A percentile compares a stretch with the other conserved stretches of the same genome.
phyloP scores from a whole-genome alignment of 2,888 invertebrate genomes.

The Sesamia inferens region DNA sequence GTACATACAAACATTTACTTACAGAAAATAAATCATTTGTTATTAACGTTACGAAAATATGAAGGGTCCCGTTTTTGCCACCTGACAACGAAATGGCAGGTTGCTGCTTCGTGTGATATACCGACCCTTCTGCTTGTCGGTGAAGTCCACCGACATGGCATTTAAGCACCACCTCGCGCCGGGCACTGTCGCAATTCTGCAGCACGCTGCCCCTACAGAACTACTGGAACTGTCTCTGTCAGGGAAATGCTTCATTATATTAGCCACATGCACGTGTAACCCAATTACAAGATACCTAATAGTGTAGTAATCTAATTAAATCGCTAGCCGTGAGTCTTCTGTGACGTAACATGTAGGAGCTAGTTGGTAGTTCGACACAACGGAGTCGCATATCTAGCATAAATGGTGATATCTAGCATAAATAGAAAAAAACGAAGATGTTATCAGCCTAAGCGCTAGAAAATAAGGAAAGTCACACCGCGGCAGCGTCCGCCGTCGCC shows the following conservation, averaged over 20 bases:
- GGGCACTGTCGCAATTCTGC: background rate
- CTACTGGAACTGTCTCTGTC: background rate
- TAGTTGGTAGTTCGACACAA: background rate
- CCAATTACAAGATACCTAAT: conserved; percentile 49
- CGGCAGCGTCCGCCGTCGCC: too few relatives aligned
- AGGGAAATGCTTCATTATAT: conserved; percentile 3
- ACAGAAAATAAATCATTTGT: too few relatives aligned
- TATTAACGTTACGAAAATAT: background rate
- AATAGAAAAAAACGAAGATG: too few relatives aligned
- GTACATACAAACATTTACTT: too few relatives aligned
- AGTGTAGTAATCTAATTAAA: conserved; percentile 52
- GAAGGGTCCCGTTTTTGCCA: background rate
- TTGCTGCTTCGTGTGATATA: background rate
- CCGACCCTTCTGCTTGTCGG: background rate
- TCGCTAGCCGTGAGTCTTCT: background rate
- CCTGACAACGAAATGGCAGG: background rate
- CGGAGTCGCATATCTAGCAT: too few relatives aligned
- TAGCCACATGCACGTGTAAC: conserved; percentile 36
- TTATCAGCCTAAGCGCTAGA: too few relatives aligned
- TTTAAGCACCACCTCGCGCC: background rate
- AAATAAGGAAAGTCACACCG: too few relatives aligned
- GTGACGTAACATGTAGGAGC: background rate
- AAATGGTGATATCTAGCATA: too few relatives aligned
- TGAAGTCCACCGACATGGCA: background rate
- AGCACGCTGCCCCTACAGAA: too few relatives aligned